These are phyloP conservation scores for Campoplex capitator DNA, from an alignment of 2,888 invertebrate species.

Conservation along the genomic window DNA sequence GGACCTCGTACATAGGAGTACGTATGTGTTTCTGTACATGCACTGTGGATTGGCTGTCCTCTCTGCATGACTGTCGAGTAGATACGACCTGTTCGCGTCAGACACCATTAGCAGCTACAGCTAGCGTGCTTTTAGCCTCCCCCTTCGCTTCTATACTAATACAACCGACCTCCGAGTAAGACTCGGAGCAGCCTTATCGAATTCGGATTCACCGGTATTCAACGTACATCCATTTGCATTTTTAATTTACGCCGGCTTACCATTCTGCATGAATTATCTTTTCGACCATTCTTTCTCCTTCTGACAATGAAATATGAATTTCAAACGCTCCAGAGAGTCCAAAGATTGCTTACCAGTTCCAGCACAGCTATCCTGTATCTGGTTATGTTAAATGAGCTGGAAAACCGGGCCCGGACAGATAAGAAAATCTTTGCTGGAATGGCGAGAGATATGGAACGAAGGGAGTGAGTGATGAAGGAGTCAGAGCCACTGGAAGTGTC, in stretches of 20 bases:
- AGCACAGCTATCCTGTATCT: background rate
- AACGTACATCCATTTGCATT: background rate
- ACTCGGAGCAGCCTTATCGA: constrained; percentile 33
- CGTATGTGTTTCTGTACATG: constrained; percentile 10
- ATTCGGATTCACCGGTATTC: constrained; percentile 17
- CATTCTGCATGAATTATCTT: constrained; percentile 19
- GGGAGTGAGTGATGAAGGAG: background rate
- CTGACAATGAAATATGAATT: constrained; percentile 11
- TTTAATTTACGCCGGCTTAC: constrained; percentile 20
- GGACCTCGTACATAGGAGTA: constrained; percentile 33
- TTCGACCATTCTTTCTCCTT: background rate
- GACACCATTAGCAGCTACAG: constrained; percentile 62
- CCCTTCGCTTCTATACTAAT: constrained; percentile 11
- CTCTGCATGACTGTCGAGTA: constrained; percentile 41
- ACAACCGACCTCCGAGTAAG: constrained; percentile 1
- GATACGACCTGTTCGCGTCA: constrained; percentile 59
- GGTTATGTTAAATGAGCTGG: background rate
- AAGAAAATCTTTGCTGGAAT: background rate
- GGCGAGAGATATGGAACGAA: background rate
- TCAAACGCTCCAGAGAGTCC: background rate
- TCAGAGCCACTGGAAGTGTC: background rate
- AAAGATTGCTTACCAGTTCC: background rate
- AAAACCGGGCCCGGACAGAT: background rate
- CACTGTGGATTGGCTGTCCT: constrained; percentile 24
- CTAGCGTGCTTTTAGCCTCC: constrained; percentile 4